A percentile compares a stretch with the other conserved stretches of the same genome.
Conservation (phyloP, 2,113 vertebrate genomes). For the Serinus canaria region DNA sequence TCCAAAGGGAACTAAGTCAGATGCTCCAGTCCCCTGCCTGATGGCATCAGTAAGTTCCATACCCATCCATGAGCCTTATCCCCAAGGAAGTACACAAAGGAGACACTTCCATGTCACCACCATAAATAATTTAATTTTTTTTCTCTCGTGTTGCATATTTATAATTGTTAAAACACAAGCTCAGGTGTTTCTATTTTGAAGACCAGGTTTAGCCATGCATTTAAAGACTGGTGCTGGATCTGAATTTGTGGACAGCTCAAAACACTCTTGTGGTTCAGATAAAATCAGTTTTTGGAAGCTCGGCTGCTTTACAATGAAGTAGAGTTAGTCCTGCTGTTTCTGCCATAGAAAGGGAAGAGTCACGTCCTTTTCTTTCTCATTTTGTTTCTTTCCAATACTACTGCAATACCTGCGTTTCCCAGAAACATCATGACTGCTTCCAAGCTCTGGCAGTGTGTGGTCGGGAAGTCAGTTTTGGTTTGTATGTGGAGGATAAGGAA, state of each 20-base stretch:
- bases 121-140: background rate
- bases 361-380: background rate
- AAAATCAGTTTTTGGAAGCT: background rate
- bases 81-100: background rate
- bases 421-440: background rate
- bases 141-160: background rate
- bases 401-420: background rate
- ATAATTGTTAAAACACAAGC: background rate
- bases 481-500: background rate
- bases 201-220: background rate
- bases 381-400: background rate
- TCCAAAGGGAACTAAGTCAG: background rate
- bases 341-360: background rate
- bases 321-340: background rate
- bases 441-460: background rate
- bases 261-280: accelerated
- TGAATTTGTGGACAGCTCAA: background rate
- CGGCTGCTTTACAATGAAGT: background rate
- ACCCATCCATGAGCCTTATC: background rate
- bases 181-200: background rate
- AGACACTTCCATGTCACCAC: background rate
- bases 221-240: background rate
- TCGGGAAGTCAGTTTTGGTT: background rate
- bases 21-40: background rate
- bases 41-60: background rate